Evolutionary conservation across 2,797 vertebrate genomes (phyloP), one percentile per base, ranked within the genome.

Genomic region (Pseudochromis fuscus): DNA sequence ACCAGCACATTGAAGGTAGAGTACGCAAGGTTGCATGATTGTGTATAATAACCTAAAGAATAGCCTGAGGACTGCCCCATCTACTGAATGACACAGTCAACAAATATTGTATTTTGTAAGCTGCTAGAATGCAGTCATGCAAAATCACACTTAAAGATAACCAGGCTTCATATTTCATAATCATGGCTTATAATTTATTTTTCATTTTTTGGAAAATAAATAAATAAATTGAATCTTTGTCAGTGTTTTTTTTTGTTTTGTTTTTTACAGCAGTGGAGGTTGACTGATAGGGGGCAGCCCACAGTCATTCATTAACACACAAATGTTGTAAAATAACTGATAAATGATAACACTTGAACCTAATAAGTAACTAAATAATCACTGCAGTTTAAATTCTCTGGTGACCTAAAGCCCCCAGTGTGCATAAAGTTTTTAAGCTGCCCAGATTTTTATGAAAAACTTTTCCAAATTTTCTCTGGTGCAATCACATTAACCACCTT

Each of bases 231-330:
- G 2, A 31, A 63, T 64, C 21, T 65, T 57, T 59, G 12, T 48
- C 7, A 7, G 24, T 18, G 24, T 25, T 9, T 28, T 37, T 28
- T 23, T 45, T 23, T 45, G n/a, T n/a, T n/a, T n/a, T n/a, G n/a
- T 45, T 63, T 44, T 44, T 35, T 37, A 49, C 53, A 70, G 21
- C 30, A 63, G 52, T 18, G 33, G 18, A 30, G 18, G 44, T 10
- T 38, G 53, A 69, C 23, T 27, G 37, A 19, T 19, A 45, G 2
- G 16, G 53, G 24, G 66, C 73, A 76, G 64, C 75, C 72, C 35
- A 40, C 55, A 35, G 79, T 80, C 74, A 78, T 38, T 88, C 74
- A 85, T 84, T 80, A 70, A 87, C 80, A 70, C 49, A 51, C 40
- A 57, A 25, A 77, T 40, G 78, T 75, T 67, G 70, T 73, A 80